Base-by-base conservation (phyloP, 2,888 invertebrate species). In the Platypus cylindrus region DNA sequence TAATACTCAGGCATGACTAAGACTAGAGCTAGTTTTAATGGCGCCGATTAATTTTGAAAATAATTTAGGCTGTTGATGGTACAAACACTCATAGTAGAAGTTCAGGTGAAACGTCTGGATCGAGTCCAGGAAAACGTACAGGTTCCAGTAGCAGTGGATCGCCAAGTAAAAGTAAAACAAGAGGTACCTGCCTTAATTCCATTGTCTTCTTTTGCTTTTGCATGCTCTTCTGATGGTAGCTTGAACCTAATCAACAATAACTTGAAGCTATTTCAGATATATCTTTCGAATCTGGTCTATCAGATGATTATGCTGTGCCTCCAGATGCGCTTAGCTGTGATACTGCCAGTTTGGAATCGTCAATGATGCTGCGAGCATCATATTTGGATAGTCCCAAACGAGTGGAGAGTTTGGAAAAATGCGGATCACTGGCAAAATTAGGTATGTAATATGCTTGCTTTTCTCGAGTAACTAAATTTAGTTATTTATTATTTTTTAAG, bases 231-330 rank as follows among this genome's bases (percentile, higher is more conserved):
- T n/a, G n/a, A n/a, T n/a, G n/a, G n/a, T n/a, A n/a, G n/a, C n/a
- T n/a, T n/a, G n/a, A n/a, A n/a, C n/a, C n/a, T n/a, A n/a, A n/a
- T n/a, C n/a, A n/a, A n/a, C n/a, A n/a, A n/a, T 59, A 46, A 60
- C 53, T 46, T 58, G 47, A 55, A 64, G 69, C 64, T 62, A 66
- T 71, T 68, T 60, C 71, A 85, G 85, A 86, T 64, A 83, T 83
- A 46, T 89, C 89, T 40, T 82, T 87, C 66, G 90, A 90, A 63
- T 89, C 89, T 37, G 89, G 90, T 51, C 79, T 89, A 67, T 91
- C 93, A 20, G 91, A 93, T 59, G 94, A 94, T 67, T 94, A 94
- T 63, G 93, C 93, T 38, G 80, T 94, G 53, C 94, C 94, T 7
- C 94, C 94, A 7, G 94, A 94, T 63, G 91, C 91, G 1, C 71